Conservation (phyloP, 2,113 vertebrate genomes). For the Oncorhynchus keta region DNA sequence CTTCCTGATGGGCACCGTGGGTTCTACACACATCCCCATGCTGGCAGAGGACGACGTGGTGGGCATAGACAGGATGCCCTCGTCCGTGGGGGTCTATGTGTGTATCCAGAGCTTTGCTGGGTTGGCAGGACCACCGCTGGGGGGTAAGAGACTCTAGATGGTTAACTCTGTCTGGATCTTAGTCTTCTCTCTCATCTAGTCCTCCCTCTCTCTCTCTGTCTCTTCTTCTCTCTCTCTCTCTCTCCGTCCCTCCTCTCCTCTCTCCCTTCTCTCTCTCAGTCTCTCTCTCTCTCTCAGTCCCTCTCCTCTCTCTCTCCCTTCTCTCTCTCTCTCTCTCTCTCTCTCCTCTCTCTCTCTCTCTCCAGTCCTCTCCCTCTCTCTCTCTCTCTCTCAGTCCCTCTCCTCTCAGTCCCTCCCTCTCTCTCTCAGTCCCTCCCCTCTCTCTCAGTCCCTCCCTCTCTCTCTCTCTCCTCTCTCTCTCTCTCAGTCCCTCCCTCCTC, state of each 20-base stretch:
- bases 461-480: too few relatives aligned
- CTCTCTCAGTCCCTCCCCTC: too few relatives aligned
- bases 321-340: neutral
- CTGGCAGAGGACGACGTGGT: constrained; percentile 92
- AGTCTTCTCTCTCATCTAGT: neutral
- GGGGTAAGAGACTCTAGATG: constrained; percentile 76
- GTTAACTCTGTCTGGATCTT: too few relatives aligned
- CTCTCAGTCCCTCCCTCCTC: too few relatives aligned
- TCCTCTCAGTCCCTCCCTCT: too few relatives aligned
- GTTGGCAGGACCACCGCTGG: constrained; percentile 91
- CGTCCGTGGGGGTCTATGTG: constrained; percentile 90
- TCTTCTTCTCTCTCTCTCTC: neutral
- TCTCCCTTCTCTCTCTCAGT: too few relatives aligned
- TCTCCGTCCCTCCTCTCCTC: too few relatives aligned
- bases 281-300: rapidly evolving
- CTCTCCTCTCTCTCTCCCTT: too few relatives aligned
- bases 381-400: too few relatives aligned
- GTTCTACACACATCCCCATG: constrained; percentile 90
- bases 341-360: neutral
- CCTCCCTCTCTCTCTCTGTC: neutral
- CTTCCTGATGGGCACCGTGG: constrained; percentile 86
- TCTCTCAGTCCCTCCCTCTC: too few relatives aligned
- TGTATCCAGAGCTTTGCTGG: constrained; percentile 94
- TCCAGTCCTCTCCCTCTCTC: too few relatives aligned
- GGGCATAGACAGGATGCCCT: constrained; percentile 89